Conservation (phyloP, 2,888 invertebrate species). For the Eristalis arbustorum region DNA sequence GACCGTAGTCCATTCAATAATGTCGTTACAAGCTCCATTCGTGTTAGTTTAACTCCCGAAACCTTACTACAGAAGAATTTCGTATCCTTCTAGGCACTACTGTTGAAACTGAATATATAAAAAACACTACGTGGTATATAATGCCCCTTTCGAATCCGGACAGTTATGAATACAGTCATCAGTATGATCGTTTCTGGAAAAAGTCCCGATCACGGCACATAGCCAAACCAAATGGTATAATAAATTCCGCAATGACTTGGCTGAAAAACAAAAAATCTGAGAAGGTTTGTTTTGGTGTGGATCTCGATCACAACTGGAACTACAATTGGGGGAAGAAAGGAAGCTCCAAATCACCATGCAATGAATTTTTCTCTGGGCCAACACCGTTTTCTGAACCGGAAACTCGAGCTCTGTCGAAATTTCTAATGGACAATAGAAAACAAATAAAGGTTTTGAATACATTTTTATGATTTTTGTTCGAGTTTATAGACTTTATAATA, state of each 20-base stretch:
- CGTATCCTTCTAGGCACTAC: constrained; percentile 73
- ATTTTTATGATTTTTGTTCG: not conserved
- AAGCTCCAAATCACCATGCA: constrained; percentile 87
- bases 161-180: constrained; percentile 88
- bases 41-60: too few species aligned
- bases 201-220: constrained; percentile 86
- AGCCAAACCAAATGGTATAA: constrained; percentile 74
- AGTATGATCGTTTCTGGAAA: constrained; percentile 88
- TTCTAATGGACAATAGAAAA: constrained; percentile 82
- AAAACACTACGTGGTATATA: constrained; percentile 84
- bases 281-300: constrained; percentile 85
- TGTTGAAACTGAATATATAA: constrained; percentile 74
- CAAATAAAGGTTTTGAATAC: constrained; percentile 82
- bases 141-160: constrained; percentile 90
- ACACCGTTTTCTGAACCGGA: constrained; percentile 90
- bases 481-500: constrained; percentile 14
- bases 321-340: constrained; percentile 87
- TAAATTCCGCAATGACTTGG: constrained; percentile 79
- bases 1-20: too few species aligned
- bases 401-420: constrained; percentile 85
- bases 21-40: too few species aligned
- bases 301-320: constrained; percentile 89
- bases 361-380: constrained; percentile 88
- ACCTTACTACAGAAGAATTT: too few species aligned
- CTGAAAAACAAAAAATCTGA: constrained; percentile 75